A percentile compares a stretch with the other conserved stretches of the same genome.
These are phyloP conservation scores for Gastracanthus pulcherrimus DNA, from an alignment of 2,888 invertebrate species.

Conservation along the genomic window DNA sequence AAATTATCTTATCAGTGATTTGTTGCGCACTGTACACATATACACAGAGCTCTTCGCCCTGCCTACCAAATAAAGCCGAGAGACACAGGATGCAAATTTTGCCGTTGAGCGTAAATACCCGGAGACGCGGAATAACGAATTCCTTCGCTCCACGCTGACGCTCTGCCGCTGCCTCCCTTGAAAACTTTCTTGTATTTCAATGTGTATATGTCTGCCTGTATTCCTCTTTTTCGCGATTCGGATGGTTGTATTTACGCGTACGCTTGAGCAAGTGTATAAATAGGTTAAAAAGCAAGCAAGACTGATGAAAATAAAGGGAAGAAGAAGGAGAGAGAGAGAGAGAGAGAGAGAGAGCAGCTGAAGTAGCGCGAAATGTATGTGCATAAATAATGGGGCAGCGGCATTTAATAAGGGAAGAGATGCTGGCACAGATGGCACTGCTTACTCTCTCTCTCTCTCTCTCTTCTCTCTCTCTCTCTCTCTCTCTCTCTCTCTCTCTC, in stretches of 20 bases:
- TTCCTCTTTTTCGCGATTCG: no score
- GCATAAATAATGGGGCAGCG: slow-evolving; percentile 38
- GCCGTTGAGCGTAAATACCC: slow-evolving; percentile 2
- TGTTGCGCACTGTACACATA: background rate
- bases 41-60: no score
- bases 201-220: no score
- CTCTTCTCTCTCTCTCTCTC: background rate
- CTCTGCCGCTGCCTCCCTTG: background rate
- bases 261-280: background rate
- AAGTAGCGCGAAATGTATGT: slow-evolving; percentile 47
- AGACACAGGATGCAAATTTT: background rate
- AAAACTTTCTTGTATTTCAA: background rate
- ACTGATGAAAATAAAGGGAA: background rate
- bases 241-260: slow-evolving; percentile 2
- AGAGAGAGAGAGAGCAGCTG: background rate
- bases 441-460: background rate
- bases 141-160: no score
- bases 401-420: slow-evolving; percentile 31
- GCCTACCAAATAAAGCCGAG: no score
- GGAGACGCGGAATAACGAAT: slow-evolving; percentile 25
- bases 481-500: background rate
- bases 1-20: slow-evolving; percentile 39
- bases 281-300: slow-evolving; percentile 13
- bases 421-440: slow-evolving; percentile 35
- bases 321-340: background rate